Base-by-base conservation (phyloP, 1,140 invertebrate genomes). In the Drosophila asahinai region DNA sequence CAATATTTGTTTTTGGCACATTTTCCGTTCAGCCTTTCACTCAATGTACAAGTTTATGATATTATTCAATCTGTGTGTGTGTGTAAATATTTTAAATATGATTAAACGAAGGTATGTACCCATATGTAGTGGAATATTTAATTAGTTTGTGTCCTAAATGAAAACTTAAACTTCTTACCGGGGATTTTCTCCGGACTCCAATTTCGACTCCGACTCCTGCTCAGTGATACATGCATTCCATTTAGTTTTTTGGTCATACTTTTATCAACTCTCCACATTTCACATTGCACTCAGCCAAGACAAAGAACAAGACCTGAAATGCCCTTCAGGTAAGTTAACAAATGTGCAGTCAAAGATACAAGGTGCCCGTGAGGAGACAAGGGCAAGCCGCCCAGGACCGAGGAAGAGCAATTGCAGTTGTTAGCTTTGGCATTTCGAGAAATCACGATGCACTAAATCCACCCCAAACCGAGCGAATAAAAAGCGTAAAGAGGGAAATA, bases 281-380 rank as follows among this genome's bases (percentile, higher is more conserved):
- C 66, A 65, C 78, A 65, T 40, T 78, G 66, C 76, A 79, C 76
- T 71, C 66, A 79, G 48, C 40, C 60, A 63, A 71, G 74, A 68
- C 72, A 77, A 86, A 66, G 59, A 59, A 71, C 67, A 79, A 79
- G 58, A 65, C 79, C 70, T 86, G 83, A 87, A 83, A 83, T 83
- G 81, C 84, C 86, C 86, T 86, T 89, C 86, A 89, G 86, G 86
- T 89, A 81, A 91, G 86, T 91, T 90, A 89, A 89, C 87, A 90
- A 89, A 89, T 89, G 86, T 86, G 86, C 86, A 91, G 86, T 89
- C 86, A 89, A 74, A 90, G 81, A 86, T 90, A 90, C 84, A 87
- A 68, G 82, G 67, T 84, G 72, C 52, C 72, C 62, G 57, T 59
- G 65, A 71, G 47, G 55, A 65, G 72, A 61, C 65, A 68, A 62